A percentile compares a stretch with the other conserved stretches of the same genome.
Conservation (phyloP, 2,113 vertebrate species). For the Apus apus region DNA sequence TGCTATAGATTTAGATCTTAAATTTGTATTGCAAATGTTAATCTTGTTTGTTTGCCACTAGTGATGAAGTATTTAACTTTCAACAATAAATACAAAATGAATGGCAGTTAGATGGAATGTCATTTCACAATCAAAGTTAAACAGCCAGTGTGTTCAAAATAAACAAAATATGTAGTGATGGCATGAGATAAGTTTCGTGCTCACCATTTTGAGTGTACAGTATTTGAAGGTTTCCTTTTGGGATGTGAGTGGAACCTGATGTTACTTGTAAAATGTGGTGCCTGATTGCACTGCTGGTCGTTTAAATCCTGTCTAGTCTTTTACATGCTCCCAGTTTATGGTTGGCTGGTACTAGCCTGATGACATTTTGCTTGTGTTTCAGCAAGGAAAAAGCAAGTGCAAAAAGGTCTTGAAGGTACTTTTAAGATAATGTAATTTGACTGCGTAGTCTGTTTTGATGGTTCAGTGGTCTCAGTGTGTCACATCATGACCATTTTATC, state of each 20-base stretch:
- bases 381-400: not conserved
- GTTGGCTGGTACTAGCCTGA: not conserved
- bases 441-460: conserved; percentile 55
- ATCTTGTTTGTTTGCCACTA: not conserved
- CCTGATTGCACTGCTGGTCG: conserved; percentile 5
- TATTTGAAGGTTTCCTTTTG: conserved; percentile 48
- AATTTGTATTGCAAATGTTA: conserved; percentile 30
- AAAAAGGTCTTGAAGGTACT: conserved; percentile 33
- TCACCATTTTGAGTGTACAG: conserved; percentile 24
- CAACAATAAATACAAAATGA: not conserved
- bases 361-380: conserved; percentile 45
- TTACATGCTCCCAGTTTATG: not conserved
- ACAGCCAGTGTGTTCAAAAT: conserved; percentile 12
- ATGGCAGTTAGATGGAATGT: not conserved
- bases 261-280: conserved; percentile 36
- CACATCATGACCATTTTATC: conserved; percentile 59
- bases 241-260: not conserved
- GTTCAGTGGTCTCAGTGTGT: conserved; percentile 26
- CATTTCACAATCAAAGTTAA: conserved; percentile 61
- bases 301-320: conserved; percentile 18
- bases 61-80: conserved; percentile 6
- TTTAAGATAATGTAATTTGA: conserved; percentile 44
- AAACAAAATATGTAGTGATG: conserved; percentile 25
- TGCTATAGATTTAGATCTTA: conserved; percentile 31
- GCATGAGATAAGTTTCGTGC: conserved; percentile 23